phyloP scores from a whole-genome alignment of 2,113 vertebrate species.

The Pica pica region DNA sequence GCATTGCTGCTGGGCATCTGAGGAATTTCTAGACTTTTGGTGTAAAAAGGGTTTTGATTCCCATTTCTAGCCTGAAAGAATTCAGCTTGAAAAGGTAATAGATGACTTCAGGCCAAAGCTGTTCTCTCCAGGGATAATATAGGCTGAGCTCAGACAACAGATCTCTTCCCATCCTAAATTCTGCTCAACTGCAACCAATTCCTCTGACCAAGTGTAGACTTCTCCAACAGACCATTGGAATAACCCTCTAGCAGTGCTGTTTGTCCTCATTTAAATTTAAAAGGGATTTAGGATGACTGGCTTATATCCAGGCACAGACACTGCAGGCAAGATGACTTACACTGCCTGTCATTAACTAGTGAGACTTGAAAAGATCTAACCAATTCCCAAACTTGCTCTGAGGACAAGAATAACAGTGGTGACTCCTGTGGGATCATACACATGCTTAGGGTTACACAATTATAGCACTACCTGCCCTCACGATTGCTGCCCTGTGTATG shows the following conservation, averaged over 20 bases:
- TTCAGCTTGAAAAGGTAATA: not conserved
- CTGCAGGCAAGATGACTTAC: not conserved
- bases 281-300: not conserved
- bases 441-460: not conserved
- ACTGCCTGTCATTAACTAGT: not conserved
- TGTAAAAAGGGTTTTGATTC: not conserved
- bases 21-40: not conserved
- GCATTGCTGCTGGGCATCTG: not conserved
- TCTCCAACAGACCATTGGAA: not conserved
- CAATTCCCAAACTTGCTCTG: not conserved
- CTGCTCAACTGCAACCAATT: not conserved
- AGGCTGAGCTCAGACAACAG: not conserved
- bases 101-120: not conserved
- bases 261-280: not conserved
- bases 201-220: not conserved
- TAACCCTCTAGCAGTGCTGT: not conserved
- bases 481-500: accelerated
- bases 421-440: not conserved
- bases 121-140: not conserved
- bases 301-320: not conserved
- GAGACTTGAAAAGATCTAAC: not conserved
- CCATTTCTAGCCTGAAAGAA: not conserved
- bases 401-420: not conserved
- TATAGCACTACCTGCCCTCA: not conserved
- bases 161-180: not conserved